Conservation (phyloP, 2,888 invertebrate genomes). For the Subacronicta megacephala region DNA sequence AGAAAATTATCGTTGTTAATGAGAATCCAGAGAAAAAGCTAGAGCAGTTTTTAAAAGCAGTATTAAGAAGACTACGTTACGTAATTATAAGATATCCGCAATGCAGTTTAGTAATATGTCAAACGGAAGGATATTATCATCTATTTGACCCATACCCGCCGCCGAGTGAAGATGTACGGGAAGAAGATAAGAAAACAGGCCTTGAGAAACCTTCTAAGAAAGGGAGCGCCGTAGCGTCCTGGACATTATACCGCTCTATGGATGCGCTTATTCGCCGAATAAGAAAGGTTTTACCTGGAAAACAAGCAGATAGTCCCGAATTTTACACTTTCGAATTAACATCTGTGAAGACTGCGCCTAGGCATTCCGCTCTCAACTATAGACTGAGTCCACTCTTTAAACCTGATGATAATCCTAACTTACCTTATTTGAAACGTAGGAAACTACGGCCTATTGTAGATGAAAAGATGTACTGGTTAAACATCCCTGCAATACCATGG, state of each 20-base stretch:
- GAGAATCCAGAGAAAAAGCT: slow-evolving; percentile 79
- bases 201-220: slow-evolving; percentile 46
- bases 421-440: slow-evolving; percentile 74
- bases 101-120: slow-evolving; percentile 89
- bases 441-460: slow-evolving; percentile 74
- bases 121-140: slow-evolving; percentile 88
- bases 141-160: slow-evolving; percentile 91
- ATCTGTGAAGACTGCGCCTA: slow-evolving; percentile 87
- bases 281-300: slow-evolving; percentile 60
- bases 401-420: slow-evolving; percentile 79
- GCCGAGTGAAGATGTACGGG: slow-evolving; percentile 60
- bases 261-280: slow-evolving; percentile 75
- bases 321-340: slow-evolving; percentile 90
- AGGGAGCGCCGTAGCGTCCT: slow-evolving; percentile 73
- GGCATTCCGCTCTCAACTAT: slow-evolving; percentile 79
- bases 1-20: slow-evolving; percentile 87
- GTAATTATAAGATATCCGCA: slow-evolving; percentile 89
- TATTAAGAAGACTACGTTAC: slow-evolving; percentile 83
- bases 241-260: slow-evolving; percentile 83
- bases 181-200: slow-evolving; percentile 21
- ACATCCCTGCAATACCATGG: slow-evolving; percentile 82
- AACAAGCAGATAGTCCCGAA: slow-evolving; percentile 70
- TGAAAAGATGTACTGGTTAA: slow-evolving; percentile 86
- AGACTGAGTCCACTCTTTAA: slow-evolving; percentile 82
- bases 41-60: slow-evolving; percentile 84